phyloP scores from a whole-genome alignment of 2,888 invertebrate species.

The Synergus japonicus region DNA sequence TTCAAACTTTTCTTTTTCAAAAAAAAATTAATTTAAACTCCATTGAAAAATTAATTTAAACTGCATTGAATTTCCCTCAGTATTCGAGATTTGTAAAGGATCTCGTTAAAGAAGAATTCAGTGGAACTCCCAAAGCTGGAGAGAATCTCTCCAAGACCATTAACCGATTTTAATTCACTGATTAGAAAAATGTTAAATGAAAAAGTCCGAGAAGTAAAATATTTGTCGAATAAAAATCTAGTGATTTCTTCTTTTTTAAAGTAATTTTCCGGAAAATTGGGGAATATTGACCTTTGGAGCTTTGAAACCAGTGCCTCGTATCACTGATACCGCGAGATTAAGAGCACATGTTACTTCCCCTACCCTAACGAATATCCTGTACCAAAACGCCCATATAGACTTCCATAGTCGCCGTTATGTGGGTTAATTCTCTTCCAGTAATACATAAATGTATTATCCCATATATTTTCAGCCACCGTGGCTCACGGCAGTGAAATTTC shows the following conservation, averaged over 20 bases:
- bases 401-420: constrained; percentile 54
- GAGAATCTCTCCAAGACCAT: background rate
- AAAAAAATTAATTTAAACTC: background rate
- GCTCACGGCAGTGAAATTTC: constrained; percentile 1
- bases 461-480: constrained; percentile 46
- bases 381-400: constrained; percentile 56
- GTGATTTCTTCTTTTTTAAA: too few relatives aligned
- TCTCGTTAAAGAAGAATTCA: background rate
- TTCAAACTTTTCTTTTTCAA: too few relatives aligned
- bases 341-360: constrained; percentile 72
- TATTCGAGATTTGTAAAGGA: background rate
- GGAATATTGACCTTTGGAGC: background rate
- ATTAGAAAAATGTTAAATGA: too few relatives aligned
- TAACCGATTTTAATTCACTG: background rate
- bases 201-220: too few relatives aligned
- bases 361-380: constrained; percentile 60
- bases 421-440: constrained; percentile 62
- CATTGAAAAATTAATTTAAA: too few relatives aligned
- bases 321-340: constrained; percentile 74
- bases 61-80: background rate
- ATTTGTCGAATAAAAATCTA: too few relatives aligned
- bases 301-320: constrained; percentile 57
- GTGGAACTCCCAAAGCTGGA: background rate
- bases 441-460: constrained; percentile 61
- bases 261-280: too few relatives aligned